Evolutionary conservation across 2,797 vertebrate species (phyloP).

Genomic region (Scolopax rusticola): DNA sequence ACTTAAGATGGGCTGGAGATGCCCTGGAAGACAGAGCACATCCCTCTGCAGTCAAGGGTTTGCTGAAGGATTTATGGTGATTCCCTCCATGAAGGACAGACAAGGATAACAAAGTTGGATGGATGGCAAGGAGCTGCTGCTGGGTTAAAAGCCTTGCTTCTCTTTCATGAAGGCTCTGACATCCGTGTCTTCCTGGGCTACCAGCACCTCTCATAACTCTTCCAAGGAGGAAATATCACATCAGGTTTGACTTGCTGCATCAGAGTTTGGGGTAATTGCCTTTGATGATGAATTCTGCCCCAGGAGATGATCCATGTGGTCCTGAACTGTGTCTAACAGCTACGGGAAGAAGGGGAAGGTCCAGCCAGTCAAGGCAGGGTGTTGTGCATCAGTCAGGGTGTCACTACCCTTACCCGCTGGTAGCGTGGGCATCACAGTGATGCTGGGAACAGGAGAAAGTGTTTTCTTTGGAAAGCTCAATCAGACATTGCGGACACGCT

Average conservation of each 20-base stretch:
- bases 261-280: fast-evolving
- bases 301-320: neutral
- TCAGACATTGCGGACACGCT: neutral
- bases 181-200: neutral
- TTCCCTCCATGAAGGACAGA: neutral
- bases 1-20: neutral
- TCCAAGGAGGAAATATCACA: neutral
- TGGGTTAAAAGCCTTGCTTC: neutral
- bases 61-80: conserved; percentile 13
- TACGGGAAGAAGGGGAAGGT: neutral
- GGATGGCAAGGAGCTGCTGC: neutral
- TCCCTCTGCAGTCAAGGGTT: neutral
- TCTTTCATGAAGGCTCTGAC: neutral
- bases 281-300: neutral
- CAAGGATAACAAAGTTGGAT: fast-evolving
- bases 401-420: neutral
- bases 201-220: neutral
- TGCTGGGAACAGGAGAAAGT: fast-evolving
- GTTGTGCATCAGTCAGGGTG: neutral
- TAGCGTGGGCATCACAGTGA: fast-evolving
- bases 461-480: neutral
- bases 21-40: neutral
- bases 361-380: neutral
- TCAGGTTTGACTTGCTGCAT: neutral
- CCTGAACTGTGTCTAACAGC: neutral